Percentiles rank a stretch among this genome's conserved stretches.
phyloP scores from a whole-genome alignment of 2,888 invertebrate genomes.

The Monoplex corrugatus region DNA sequence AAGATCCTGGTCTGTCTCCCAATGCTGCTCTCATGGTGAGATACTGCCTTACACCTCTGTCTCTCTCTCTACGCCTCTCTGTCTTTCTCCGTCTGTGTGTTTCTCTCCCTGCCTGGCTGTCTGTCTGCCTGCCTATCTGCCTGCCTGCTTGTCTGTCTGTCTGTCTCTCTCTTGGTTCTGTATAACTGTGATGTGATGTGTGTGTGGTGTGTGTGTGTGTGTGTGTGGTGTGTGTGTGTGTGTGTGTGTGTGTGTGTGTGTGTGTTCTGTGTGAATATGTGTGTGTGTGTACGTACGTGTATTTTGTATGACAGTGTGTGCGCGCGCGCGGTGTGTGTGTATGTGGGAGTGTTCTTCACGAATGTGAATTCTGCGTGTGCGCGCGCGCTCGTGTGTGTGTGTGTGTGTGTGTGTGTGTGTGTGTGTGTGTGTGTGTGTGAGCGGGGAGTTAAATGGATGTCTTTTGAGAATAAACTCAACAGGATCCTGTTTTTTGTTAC shows the following conservation, averaged over 20 bases:
- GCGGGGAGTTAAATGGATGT: no score
- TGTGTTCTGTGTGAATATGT: slow-evolving; percentile 8
- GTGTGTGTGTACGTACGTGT: not conserved
- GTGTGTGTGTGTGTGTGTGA: not conserved
- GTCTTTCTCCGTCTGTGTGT: not conserved
- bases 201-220: not conserved
- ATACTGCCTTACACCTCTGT: no score
- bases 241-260: slow-evolving; percentile 25
- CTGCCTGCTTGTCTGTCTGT: no score
- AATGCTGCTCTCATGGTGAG: slow-evolving; percentile 50
- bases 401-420: slow-evolving; percentile 17
- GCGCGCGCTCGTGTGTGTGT: not conserved
- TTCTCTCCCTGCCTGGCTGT: not conserved
- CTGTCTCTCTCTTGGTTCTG: no score
- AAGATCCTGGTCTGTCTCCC: slow-evolving; percentile 75
- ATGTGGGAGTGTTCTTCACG: not conserved
- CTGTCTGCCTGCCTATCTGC: no score
- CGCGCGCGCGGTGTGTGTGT: no score
- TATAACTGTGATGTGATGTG: no score
- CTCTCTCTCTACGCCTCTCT: no score
- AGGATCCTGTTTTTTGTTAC: no score
- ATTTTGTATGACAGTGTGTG: no score
- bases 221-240: not conserved
- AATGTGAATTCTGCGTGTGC: not conserved
- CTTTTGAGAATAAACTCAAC: no score